phyloP scores from a whole-genome alignment of 2,113 vertebrate species.

The Rhegmatorhina hoffmannsi region DNA sequence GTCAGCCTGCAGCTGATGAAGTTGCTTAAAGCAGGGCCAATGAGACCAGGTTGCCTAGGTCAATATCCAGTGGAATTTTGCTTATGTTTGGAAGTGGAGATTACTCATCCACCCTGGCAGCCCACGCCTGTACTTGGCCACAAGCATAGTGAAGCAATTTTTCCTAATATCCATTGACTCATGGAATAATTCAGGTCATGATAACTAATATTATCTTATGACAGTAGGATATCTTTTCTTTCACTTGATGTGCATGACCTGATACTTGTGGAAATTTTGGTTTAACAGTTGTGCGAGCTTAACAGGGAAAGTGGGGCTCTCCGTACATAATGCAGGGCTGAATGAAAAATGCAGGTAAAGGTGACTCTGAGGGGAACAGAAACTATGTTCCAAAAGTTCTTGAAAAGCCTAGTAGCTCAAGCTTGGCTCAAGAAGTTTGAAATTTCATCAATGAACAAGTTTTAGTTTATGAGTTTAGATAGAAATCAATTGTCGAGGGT shows the following conservation, averaged over 20 bases:
- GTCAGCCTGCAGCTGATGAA: not conserved
- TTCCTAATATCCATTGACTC: not conserved
- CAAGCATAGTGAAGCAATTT: not conserved
- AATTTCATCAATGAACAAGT: not conserved
- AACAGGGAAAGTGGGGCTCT: not conserved
- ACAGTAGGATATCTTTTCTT: not conserved
- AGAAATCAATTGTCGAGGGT: slow-evolving; percentile 14
- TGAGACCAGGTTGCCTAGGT: not conserved
- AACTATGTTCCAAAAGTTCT: not conserved
- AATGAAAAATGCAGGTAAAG: not conserved
- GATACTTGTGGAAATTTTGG: fast-evolving
- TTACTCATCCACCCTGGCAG: not conserved
- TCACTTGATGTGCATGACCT: not conserved
- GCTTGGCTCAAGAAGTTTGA: not conserved
- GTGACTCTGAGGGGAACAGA: not conserved
- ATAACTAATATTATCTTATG: not conserved
- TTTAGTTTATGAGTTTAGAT: not conserved
- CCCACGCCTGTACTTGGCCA: not conserved
- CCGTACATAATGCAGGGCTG: not conserved
- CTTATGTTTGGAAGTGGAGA: not conserved
- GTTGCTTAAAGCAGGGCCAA: not conserved
- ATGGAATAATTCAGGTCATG: not conserved
- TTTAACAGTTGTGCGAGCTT: not conserved
- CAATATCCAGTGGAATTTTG: not conserved
- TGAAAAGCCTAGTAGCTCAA: not conserved